Percentiles rank a stretch among this genome's conserved stretches.
Conservation (phyloP, 2,797 vertebrate genomes). For the Epinephelus coioides region DNA sequence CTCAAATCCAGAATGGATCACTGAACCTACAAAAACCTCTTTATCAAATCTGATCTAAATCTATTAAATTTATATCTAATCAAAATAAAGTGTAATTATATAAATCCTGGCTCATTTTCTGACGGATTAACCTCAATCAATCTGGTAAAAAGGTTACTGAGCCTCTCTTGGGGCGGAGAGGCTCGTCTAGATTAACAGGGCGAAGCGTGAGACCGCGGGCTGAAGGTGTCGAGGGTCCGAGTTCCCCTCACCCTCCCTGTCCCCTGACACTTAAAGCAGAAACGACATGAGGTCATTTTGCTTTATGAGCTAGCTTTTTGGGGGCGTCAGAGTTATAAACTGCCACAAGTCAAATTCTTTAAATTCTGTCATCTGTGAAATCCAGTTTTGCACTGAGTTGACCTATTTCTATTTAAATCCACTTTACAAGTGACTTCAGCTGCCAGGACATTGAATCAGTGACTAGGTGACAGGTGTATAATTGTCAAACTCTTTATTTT, state of each 20-base stretch:
- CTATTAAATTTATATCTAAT: constrained; percentile 58
- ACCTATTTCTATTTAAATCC: constrained; percentile 52
- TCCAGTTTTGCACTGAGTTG: constrained; percentile 23
- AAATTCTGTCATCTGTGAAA: constrained; percentile 38
- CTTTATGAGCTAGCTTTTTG: constrained; percentile 7
- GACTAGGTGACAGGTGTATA: neutral
- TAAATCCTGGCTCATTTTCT: constrained; percentile 52
- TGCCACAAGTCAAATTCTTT: constrained; percentile 16
- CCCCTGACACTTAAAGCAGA: neutral
- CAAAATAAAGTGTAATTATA: constrained; percentile 64
- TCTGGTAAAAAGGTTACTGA: constrained; percentile 57
- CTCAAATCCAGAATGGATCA: constrained; percentile 10
- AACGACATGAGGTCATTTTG: neutral
- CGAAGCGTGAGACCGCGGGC: constrained; percentile 9
- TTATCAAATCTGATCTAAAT: constrained; percentile 43
- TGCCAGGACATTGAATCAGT: neutral
- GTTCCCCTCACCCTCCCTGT: neutral
- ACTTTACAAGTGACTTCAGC: constrained; percentile 19
- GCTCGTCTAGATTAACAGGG: constrained; percentile 17
- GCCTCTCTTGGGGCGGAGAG: constrained; percentile 1
- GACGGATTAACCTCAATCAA: constrained; percentile 58
- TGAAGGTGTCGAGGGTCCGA: constrained; percentile 10
- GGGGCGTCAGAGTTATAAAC: constrained; percentile 1
- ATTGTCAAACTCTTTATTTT: neutral
- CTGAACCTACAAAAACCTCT: constrained; percentile 22